Evolutionary conservation across 2,113 vertebrate species (phyloP), one percentile per base, ranked within the genome.

Genomic region (Hippocampus zosterae): DNA sequence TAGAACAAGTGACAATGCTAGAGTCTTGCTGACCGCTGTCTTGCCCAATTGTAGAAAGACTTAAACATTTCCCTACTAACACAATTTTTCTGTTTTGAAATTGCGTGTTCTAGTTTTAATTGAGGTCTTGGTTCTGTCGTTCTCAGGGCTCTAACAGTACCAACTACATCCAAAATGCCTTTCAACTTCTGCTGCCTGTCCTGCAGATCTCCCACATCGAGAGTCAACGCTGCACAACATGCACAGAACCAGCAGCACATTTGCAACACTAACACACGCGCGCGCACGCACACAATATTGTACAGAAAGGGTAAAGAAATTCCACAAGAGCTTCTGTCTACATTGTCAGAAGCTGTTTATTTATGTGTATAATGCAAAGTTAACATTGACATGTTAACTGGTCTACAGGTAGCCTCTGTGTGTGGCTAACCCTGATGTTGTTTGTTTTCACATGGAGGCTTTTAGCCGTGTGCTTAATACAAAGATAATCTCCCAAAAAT

Each of bases 151-250:
- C 91, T 77, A 99, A 98, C 81, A 97, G 96, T 73, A 93, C 92
- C 10, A 89, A 92, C 5, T 98, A 98, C 23, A 93, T 98, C 75
- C 94, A 95, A 72, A 95, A 96, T 55, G 97, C 96, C 67, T 94
- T 99, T 90, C 95, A 95, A 89, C 92, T 99, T 79, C 88, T 99
- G 82, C 92, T 98, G 82, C 95, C 97, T 0, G 81, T 98, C 69
- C 92, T 99, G 70, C 96, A 98, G 73, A 91, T 94, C 55, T 97
- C 95, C 13, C 93, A 97, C 46, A 92, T 98, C 81, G 94, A 95
- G 83, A 91, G 80, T 69, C 84, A 85, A 72, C 75, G 88, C 75
- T 82, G 71, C 50, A 89, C 81, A 83, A 23, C 81, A 29, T 11
- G 64, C 63, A 74, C 79, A 67, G 86, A 91, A 62, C 71, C 77